A percentile compares a stretch with the other conserved stretches of the same genome.
Conservation (phyloP, 2,888 invertebrate species). For the Tholera decimalis region DNA sequence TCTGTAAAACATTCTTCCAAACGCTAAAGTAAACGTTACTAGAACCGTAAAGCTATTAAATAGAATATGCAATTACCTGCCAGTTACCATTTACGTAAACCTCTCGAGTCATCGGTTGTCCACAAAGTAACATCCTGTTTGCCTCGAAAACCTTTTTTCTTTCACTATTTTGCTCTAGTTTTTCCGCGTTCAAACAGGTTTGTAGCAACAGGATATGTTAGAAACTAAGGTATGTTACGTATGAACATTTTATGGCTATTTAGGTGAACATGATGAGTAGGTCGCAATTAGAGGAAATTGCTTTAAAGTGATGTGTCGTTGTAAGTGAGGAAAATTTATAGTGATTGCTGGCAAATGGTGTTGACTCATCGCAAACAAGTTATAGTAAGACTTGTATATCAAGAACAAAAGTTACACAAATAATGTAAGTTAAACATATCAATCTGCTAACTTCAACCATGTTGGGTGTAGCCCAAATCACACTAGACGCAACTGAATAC, state of each 20-base stretch:
- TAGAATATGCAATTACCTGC: slow-evolving; percentile 55
- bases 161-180: slow-evolving; percentile 71
- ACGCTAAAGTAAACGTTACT: slow-evolving; percentile 47
- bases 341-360: neutral
- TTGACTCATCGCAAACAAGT: slow-evolving; percentile 3
- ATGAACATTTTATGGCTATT: slow-evolving; percentile 45
- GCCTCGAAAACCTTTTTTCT: slow-evolving; percentile 81
- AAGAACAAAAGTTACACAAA: neutral
- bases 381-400: neutral
- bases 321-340: slow-evolving; percentile 25
- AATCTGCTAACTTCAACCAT: neutral
- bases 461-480: neutral
- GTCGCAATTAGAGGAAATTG: slow-evolving; percentile 45
- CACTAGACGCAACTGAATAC: too few relatives aligned
- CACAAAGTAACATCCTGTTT: slow-evolving; percentile 81
- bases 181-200: slow-evolving; percentile 77
- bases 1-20: slow-evolving; percentile 22
- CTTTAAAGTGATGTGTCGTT: slow-evolving; percentile 25
- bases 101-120: slow-evolving; percentile 72
- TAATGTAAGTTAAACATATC: neutral
- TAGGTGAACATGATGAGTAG: slow-evolving; percentile 57
- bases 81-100: slow-evolving; percentile 73
- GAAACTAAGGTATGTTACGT: slow-evolving; percentile 49
- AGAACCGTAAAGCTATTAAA: slow-evolving; percentile 38
- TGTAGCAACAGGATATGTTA: slow-evolving; percentile 67